Evolutionary conservation across 2,797 vertebrate species (phyloP).

Genomic region (Pelochelys cantorii): DNA sequence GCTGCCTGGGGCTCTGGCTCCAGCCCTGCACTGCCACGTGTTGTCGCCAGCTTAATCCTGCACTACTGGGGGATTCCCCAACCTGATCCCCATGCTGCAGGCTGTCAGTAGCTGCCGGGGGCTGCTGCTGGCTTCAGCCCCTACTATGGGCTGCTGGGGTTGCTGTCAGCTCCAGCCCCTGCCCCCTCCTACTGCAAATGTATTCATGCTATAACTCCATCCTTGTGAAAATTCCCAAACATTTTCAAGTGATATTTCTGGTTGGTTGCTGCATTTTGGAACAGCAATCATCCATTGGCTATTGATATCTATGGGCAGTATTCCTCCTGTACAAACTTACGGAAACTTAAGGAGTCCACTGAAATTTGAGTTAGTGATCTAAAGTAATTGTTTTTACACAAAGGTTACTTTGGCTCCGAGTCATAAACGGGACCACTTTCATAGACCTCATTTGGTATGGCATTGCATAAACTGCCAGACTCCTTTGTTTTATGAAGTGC

Average conservation of each 20-base stretch:
- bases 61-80: no score
- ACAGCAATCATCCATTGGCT: neutral
- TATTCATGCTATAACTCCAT: neutral
- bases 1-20: no score
- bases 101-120: no score
- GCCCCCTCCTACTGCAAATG: neutral
- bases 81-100: no score
- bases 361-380: neutral
- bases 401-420: neutral
- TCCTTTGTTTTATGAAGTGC: neutral
- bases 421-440: neutral
- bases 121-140: no score
- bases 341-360: neutral
- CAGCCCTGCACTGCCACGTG: no score
- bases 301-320: neutral
- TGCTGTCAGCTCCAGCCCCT: no score
- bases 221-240: neutral
- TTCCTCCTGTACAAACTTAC: neutral
- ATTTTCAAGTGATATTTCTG: neutral
- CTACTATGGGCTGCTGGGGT: no score
- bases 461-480: neutral
- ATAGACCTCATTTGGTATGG: neutral
- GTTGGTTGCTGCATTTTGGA: neutral
- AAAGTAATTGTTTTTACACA: fast-evolving
- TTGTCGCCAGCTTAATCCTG: no score